These are phyloP conservation scores for Anabas testudineus DNA, from an alignment of 2,797 vertebrate species.

Conservation along the genomic window DNA sequence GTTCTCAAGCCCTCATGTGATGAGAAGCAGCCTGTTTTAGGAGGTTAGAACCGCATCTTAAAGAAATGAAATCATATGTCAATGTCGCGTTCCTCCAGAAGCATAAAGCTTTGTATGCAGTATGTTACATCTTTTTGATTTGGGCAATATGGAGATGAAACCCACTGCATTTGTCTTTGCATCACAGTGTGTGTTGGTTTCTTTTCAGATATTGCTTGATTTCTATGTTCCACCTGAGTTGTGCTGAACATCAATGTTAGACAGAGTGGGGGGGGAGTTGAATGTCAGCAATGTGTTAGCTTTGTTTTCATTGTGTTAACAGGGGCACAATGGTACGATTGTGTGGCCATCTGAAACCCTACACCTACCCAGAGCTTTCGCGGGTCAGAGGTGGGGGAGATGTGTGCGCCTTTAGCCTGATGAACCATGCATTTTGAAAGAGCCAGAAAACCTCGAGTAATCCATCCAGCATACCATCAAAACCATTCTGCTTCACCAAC, in stretches of 20 bases:
- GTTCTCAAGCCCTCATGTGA: constrained; percentile 51
- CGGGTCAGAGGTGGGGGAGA: constrained; percentile 75
- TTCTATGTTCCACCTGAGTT: constrained; percentile 50
- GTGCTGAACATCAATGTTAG: constrained; percentile 70
- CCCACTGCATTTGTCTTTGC: background rate
- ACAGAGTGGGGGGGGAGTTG: constrained; percentile 44
- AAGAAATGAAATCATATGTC: constrained; percentile 45
- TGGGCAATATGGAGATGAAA: background rate
- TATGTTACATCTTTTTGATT: constrained; percentile 26
- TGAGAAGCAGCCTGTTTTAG: constrained; percentile 53
- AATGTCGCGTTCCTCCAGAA: background rate
- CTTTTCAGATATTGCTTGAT: background rate
- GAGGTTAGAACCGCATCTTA: constrained; percentile 59
- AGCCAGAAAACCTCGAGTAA: constrained; percentile 63
- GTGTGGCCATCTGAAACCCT: constrained; percentile 78
- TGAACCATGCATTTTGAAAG: constrained; percentile 62
- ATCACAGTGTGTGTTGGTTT: background rate
- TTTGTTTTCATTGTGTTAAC: constrained; percentile 83
- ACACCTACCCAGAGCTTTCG: constrained; percentile 73
- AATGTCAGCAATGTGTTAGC: constrained; percentile 74
- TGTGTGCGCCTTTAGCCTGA: constrained; percentile 66
- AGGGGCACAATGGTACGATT: constrained; percentile 79
- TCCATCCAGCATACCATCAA: constrained; percentile 59
- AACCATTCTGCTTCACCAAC: constrained; percentile 41
- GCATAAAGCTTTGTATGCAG: background rate